phyloP scores from a whole-genome alignment of 2,113 vertebrate genomes.

The Anseranas semipalmata region DNA sequence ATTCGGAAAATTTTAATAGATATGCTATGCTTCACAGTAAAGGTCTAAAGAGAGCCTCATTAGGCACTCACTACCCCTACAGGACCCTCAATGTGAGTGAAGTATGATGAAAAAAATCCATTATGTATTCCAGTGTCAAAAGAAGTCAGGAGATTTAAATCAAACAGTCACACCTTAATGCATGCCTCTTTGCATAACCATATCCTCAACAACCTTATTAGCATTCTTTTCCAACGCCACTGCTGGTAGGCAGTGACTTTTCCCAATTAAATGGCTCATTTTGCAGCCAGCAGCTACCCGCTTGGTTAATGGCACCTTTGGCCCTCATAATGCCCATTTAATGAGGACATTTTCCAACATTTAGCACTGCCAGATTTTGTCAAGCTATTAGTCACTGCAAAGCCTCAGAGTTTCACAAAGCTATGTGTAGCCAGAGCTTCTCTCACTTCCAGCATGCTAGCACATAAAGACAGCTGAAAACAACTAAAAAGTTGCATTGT shows the following conservation, averaged over 20 bases:
- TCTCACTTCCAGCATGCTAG: not conserved
- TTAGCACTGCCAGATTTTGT: not conserved
- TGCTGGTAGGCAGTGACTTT: not conserved
- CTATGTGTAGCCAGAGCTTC: not conserved
- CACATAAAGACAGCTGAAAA: not conserved
- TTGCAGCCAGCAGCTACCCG: slow-evolving; percentile 10
- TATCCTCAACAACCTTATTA: not conserved
- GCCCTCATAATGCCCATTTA: slow-evolving; percentile 23
- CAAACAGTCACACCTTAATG: not conserved
- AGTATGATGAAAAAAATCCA: not conserved
- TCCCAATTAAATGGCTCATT: slow-evolving; percentile 41
- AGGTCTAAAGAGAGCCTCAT: not conserved
- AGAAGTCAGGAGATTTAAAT: not conserved
- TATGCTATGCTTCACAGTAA: not conserved
- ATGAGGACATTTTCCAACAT: slow-evolving; percentile 24
- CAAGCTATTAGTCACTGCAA: not conserved
- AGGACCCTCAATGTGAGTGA: not conserved
- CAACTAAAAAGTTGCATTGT: not conserved
- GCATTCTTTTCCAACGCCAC: not conserved
- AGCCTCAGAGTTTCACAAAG: not conserved
- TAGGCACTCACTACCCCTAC: not conserved
- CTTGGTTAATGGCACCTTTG: slow-evolving; percentile 17
- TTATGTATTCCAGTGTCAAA: not conserved
- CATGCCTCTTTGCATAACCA: not conserved
- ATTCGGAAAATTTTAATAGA: not conserved